Base-by-base conservation (phyloP, 1,140 invertebrate genomes). In the Brachionus koreanus region DNA sequence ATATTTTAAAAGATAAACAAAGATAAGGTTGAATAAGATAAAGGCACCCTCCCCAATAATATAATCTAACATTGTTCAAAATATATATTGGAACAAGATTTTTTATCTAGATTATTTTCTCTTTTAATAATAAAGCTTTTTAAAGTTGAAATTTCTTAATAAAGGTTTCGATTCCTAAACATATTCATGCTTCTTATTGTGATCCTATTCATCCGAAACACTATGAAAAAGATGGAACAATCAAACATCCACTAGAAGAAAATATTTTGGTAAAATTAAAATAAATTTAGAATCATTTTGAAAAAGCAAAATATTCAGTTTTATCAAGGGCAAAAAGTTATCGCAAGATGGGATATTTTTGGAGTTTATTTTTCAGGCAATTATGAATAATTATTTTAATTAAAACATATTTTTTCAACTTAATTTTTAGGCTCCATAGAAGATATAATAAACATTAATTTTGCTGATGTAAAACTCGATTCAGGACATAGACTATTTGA, bases 171-270 rank as follows among this genome's bases (percentile, higher is more conserved):
- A 29, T 25, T 4, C 29, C 49, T n/a, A 79, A 79, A 23, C 76
- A 79, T 42, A n/a, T 79, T 19, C 76, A 79, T 61, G 49, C 76
- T 39, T n/a, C 19, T 42, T 79, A 79, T 65, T 79, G 76, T 79
- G 6, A 33, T 33, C n/a, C n/a, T n/a, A 10, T 79, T 19, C 39
- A 42, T 61, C 76, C 76, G 1, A 63, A 35, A 25, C 4, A 33
- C n/a, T 39, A 33, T 65, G 16, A 79, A 25, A 42, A 42, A 61
- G 19, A 79, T 79, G 76, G 61, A 57, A 61, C 19, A 19, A 61
- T 61, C 5, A 79, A 25, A 5, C 76, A 79, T 65, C 61, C 49
- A 9, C 16, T 61, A n/a, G 61, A 61, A 16, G 39, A 79, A 42
- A 57, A 57, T 5, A 61, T 79, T 12, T 19, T 42, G n/a, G 76